These are phyloP conservation scores for Botia almorhae DNA, from an alignment of 2,797 vertebrate genomes.

Conservation along the genomic window DNA sequence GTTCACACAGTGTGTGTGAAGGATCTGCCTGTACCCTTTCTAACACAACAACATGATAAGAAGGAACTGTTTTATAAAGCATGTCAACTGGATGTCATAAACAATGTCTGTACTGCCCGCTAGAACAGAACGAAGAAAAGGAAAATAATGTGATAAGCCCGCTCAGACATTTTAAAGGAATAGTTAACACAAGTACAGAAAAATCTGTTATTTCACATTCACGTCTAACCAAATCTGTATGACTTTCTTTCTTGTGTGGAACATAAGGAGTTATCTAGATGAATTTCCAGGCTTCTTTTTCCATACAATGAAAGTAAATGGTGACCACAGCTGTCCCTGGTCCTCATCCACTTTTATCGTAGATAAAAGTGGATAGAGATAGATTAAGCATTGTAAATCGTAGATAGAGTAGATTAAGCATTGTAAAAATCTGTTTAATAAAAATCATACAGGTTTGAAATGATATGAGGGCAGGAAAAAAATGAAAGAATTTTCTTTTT, in stretches of 20 bases:
- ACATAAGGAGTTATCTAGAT: not conserved
- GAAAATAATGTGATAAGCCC: not conserved
- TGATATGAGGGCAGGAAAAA: not conserved
- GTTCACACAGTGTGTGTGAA: not conserved
- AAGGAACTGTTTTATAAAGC: conserved; percentile 10
- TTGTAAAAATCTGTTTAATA: too few relatives aligned
- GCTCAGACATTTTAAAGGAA: not conserved
- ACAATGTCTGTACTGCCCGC: not conserved
- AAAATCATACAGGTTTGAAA: not conserved
- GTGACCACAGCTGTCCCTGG: not conserved
- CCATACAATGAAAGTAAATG: not conserved
- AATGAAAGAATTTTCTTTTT: not conserved
- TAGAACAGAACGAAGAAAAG: not conserved
- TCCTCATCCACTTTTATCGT: not conserved
- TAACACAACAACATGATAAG: not conserved
- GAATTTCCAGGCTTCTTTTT: not conserved
- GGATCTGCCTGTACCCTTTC: not conserved
- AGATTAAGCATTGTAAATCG: too few relatives aligned
- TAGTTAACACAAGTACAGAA: not conserved
- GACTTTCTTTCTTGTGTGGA: not conserved
- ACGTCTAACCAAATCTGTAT: not conserved
- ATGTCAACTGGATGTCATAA: not conserved
- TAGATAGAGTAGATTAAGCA: too few relatives aligned
- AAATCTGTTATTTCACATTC: not conserved
- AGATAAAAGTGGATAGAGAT: too few relatives aligned